These are phyloP conservation scores for Urechis unicinctus DNA, from an alignment of 2,888 invertebrate species.

Conservation along the genomic window DNA sequence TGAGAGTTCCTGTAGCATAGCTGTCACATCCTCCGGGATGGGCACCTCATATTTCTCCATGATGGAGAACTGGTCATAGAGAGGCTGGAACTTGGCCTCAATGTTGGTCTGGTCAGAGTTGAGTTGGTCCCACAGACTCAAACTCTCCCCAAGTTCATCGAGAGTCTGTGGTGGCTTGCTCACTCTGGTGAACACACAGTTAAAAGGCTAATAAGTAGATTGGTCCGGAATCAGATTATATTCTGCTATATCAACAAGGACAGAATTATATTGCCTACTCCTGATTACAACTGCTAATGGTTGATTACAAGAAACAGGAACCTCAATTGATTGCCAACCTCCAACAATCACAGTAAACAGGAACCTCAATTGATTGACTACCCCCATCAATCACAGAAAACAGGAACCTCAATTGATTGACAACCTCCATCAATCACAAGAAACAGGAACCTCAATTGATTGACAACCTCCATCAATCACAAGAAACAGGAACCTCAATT, in stretches of 20 bases:
- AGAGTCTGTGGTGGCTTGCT: constrained; percentile 64
- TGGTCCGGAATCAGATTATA: not conserved
- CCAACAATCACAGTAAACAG: too few relatives aligned
- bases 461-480: too few relatives aligned
- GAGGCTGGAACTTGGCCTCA: constrained; percentile 68
- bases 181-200: constrained; percentile 10
- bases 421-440: too few relatives aligned
- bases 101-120: constrained; percentile 60
- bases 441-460: too few relatives aligned
- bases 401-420: too few relatives aligned
- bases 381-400: too few relatives aligned
- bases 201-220: constrained; percentile 2
- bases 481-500: too few relatives aligned
- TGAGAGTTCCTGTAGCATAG: constrained; percentile 54
- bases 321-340: not conserved
- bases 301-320: not conserved
- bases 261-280: too few relatives aligned
- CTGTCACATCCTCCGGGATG: constrained; percentile 53
- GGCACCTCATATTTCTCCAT: constrained; percentile 67
- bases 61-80: constrained; percentile 65
- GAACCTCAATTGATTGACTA: too few relatives aligned
- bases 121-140: constrained; percentile 65
- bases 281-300: not conserved
- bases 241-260: too few relatives aligned
- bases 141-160: constrained; percentile 65